A percentile compares a stretch with the other conserved stretches of the same genome.
These are phyloP conservation scores for Cisticola juncidis DNA, from an alignment of 2,113 vertebrate species.

Conservation along the genomic window DNA sequence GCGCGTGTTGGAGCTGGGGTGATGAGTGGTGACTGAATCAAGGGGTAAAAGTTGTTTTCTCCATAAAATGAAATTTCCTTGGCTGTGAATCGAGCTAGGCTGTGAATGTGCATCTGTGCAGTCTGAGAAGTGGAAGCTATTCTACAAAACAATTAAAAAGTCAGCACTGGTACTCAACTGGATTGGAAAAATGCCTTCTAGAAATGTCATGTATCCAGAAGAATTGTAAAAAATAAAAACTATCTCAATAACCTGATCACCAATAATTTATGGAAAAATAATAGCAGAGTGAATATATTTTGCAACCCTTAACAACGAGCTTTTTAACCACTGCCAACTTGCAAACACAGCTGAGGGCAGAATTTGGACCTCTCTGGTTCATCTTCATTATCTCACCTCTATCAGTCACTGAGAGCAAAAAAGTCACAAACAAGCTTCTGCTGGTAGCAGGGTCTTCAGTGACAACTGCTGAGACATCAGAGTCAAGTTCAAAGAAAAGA, in stretches of 20 bases:
- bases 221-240: background rate
- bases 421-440: background rate
- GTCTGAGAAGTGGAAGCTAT: background rate
- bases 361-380: background rate
- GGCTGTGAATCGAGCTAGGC: background rate
- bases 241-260: background rate
- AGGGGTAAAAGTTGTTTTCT: background rate
- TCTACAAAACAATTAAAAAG: background rate
- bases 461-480: constrained; percentile 30
- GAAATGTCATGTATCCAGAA: background rate
- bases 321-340: background rate
- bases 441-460: background rate
- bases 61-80: background rate
- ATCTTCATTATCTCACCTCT: background rate
- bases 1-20: background rate
- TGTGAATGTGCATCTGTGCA: background rate
- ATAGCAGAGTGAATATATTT: background rate
- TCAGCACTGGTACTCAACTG: background rate
- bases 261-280: background rate
- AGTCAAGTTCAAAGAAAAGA: constrained; percentile 51
- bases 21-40: background rate
- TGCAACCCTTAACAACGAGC: background rate
- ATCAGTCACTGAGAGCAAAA: background rate
- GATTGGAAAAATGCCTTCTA: background rate
- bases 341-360: background rate